Conservation (phyloP, 2,113 vertebrate genomes). For the Uropsilus gracilis region DNA sequence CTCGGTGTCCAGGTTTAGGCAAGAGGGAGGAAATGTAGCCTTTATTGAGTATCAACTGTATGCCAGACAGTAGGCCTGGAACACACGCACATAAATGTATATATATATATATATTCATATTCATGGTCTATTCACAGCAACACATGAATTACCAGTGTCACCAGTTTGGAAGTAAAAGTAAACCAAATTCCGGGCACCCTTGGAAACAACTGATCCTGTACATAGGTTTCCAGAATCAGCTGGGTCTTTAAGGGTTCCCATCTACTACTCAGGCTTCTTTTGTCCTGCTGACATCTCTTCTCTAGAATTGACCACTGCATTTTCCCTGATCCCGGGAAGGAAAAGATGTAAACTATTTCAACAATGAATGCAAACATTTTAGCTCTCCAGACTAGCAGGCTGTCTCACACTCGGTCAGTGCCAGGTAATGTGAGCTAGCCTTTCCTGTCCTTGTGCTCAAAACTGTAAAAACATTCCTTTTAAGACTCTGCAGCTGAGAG, state of each 20-base stretch:
- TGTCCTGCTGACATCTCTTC: not conserved
- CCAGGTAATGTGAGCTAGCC: not conserved
- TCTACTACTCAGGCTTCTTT: not conserved
- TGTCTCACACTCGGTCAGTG: not conserved
- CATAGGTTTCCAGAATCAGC: not conserved
- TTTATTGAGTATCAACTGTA: not conserved
- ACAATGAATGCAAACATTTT: not conserved
- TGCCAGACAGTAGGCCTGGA: not conserved
- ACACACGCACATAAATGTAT: not conserved
- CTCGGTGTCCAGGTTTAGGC: not conserved
- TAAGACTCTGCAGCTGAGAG: not conserved
- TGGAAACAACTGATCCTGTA: not conserved
- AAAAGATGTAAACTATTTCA: not conserved
- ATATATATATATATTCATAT: not conserved
- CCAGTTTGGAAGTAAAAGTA: not conserved
- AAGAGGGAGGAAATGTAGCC: not conserved
- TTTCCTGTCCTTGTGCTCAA: not conserved
- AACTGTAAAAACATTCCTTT: not conserved
- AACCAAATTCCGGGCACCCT: not conserved
- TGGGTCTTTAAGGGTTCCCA: slow-evolving; percentile 1
- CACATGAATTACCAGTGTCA: not conserved
- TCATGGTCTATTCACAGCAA: not conserved
- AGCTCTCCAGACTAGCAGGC: not conserved
- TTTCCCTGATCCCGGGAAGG: not conserved
- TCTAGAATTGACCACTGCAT: not conserved